Base-by-base conservation (phyloP, 2,888 invertebrate genomes). In the Phaonia tiefii region DNA sequence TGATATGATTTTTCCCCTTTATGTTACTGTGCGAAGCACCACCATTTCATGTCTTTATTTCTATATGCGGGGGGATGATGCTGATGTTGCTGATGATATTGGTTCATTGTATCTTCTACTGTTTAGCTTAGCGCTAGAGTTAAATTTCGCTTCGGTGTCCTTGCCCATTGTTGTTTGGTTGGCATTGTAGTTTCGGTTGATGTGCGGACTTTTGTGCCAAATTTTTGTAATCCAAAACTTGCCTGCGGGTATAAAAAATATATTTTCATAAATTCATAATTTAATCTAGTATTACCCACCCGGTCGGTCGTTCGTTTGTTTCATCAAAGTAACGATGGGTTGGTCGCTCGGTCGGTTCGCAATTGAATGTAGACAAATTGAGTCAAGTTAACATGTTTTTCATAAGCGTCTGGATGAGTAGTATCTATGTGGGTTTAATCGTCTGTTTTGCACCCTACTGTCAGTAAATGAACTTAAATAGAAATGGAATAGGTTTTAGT, bases 191-290 rank as follows among this genome's bases (percentile, higher is more conserved):
- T 31, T 31, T 31, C 31, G 31, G 4, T 31, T 60, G 63, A 42
- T 67, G 11, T 66, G 26, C 54, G 49, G 11, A 49, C 22, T 67
- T 11, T 17, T 71, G 60, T 71, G 37, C 66, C 63, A 63, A 63
- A 42, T 42, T 63, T 58, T 75, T 70, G 89, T 89, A 89, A 89
- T 87, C 88, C 87, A 89, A 89, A 88, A 88, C 89, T 88, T 80
- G 88, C 89, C 89, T 89, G 89, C 89, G 89, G 89, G 89, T 88
- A 87, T 69, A 65, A 37, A 67, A 63, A 72, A 75, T 88, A 88
- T 86, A 89, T 88, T 88, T 89, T 89, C 89, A 89, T 89, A 89
- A 89, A 89, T 89, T 89, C 89, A 89, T 89, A 89, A 89, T 89
- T 89, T 86, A 89, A 89, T 89, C 86, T 87, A 87, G 86, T 83